Evolutionary conservation across 2,797 vertebrate species (phyloP), one percentile per base, ranked within the genome.

Genomic region (Malacoraja senta): DNA sequence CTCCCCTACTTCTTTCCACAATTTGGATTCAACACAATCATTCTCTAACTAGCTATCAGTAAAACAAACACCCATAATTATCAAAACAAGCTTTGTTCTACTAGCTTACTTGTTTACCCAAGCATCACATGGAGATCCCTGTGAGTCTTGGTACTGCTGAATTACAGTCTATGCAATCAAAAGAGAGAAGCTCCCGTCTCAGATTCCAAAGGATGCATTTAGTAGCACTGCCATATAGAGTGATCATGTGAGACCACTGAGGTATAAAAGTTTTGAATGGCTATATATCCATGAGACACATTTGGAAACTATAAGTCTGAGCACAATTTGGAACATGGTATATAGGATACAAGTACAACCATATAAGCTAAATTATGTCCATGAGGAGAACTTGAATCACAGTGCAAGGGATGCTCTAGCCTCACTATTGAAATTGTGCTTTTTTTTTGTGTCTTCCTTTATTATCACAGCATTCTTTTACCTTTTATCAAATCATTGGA

Each of bases 11-110:
- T 19, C 29, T n/a, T 63, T 65, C 61, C 61, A 19, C n/a, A 88
- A 17, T 32, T n/a, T 1, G 32, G 61, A 61, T 9, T 65, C 61
- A 88, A 68, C 32, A 63, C 61, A 88, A 32, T 32, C 84, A 68
- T 17, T 88, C 61, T 21, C 61, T 9, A 8, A 68, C 2, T 63
- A 88, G 84, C n/a, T 26, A 65, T n/a, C 61, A 88, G 15, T 63
- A n/a, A n/a, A 29, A 68, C 61, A 15, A 19, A 88, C 84, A 68
- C 15, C 63, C 84, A 88, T 32, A 35, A 29, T 24, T 84, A 12
- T 88, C 61, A 88, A 88, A 84, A 88, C 61, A n/a, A 88, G 63
- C 84, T 19, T 88, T 88, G 84, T 88, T 88, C n/a, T 68, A 19
- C n/a, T 19, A 68, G 63, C n/a, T 88, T 65, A 65, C n/a, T 88